Evolutionary conservation across 2,888 invertebrate species (phyloP), one percentile per base, ranked within the genome.

Genomic region (Blastobasis lacticolella): DNA sequence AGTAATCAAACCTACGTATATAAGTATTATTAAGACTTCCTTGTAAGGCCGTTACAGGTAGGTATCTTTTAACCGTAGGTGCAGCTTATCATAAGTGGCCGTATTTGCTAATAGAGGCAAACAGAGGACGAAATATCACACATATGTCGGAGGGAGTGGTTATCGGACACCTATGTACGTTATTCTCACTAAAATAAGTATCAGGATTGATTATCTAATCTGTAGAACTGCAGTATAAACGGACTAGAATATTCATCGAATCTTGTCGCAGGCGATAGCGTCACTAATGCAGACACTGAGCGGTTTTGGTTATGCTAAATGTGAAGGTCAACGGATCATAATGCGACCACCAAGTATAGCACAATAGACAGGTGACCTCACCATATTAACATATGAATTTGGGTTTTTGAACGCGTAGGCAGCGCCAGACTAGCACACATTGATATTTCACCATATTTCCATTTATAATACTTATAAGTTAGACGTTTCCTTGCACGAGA

Each of bases 341-440:
- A 47, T 48, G 8, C 36, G 48, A 51, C 49, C 50, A 23, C 23
- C 23, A 23, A 23, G 23, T 49, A 55, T 54, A 53, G 52, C 36
- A 53, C 54, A 52, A 58, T 66, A 64, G 66, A 67, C 68, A 61
- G 67, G 66, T 83, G 83, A 83, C 80, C 75, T 82, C 82, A 81
- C 75, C 72, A 64, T 57, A 79, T 81, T 78, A 80, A 71, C 79
- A 81, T 80, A 72, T 69, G 60, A 55, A 69, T 81, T 73, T 74
- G 76, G 71, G 23, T 62, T 67, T 69, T 75, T 47, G 10, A 38
- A 47, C n/a, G n/a, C 37, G 49, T 49, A 49, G 49, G 48, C 36
- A 9, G 48, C 5, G 23, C 23, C 2, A 23, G 23, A 23, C 23
- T 23, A 23, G 3, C 3, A 23, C 23, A 23, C 23, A 23, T 23